These are phyloP conservation scores for Ictalurus punctatus DNA, from an alignment of 2,113 vertebrate genomes.

Conservation along the genomic window DNA sequence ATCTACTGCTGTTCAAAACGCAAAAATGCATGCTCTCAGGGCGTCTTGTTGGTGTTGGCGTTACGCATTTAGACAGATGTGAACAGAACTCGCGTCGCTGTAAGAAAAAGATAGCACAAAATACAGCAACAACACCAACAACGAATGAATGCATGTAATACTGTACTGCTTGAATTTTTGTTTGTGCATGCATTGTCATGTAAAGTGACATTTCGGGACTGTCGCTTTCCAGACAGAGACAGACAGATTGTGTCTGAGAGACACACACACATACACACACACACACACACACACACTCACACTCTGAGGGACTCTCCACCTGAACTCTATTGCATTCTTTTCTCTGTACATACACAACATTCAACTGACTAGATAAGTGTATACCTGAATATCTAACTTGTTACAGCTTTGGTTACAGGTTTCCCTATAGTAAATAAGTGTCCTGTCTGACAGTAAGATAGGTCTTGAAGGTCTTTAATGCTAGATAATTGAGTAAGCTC, in stretches of 20 bases:
- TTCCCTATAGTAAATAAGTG: neutral
- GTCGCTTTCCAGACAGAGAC: slow-evolving; percentile 45
- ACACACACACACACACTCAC: neutral
- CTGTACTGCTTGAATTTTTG: neutral
- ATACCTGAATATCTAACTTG: slow-evolving; percentile 4
- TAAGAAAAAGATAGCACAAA: neutral
- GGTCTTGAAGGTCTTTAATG: neutral
- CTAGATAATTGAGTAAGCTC: neutral
- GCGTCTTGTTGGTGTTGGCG: slow-evolving; percentile 7
- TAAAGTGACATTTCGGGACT: slow-evolving; percentile 1
- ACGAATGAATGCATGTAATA: neutral
- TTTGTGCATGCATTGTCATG: neutral
- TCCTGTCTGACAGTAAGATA: neutral
- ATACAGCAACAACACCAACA: neutral
- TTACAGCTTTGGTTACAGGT: neutral
- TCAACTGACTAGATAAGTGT: neutral
- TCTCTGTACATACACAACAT: neutral
- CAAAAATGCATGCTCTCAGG: neutral
- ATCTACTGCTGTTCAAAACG: neutral
- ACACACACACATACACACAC: neutral
- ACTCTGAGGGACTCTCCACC: slow-evolving; percentile 14
- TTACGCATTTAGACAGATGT: slow-evolving; percentile 47
- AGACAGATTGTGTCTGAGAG: slow-evolving; percentile 64
- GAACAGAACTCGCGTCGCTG: slow-evolving; percentile 28
- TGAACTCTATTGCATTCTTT: slow-evolving; percentile 50